Evolutionary conservation across 2,888 invertebrate genomes (phyloP).

Genomic region (Thymelicus sylvestris): DNA sequence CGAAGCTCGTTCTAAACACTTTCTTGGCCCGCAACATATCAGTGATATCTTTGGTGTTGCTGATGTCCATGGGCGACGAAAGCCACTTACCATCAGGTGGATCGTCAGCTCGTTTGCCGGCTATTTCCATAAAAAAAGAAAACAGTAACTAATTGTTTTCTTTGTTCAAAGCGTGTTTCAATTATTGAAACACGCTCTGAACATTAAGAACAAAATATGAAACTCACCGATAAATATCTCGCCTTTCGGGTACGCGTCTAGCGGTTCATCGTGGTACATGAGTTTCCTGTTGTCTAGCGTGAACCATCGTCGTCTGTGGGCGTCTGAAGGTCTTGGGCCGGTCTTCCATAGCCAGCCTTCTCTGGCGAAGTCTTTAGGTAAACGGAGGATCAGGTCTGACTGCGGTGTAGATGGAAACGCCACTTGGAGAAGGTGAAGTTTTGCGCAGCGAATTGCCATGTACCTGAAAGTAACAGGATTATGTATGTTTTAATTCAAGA

Average conservation of each 20-base stretch:
- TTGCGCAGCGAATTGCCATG: constrained; percentile 92
- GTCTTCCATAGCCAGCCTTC: constrained; percentile 97
- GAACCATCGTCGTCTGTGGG: constrained; percentile 94
- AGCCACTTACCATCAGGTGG: too few relatives aligned
- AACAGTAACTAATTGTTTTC: too few relatives aligned
- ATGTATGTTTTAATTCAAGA: too few relatives aligned
- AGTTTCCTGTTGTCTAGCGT: constrained; percentile 94
- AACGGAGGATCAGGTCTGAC: constrained; percentile 87
- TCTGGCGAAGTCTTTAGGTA: constrained; percentile 92
- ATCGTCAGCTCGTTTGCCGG: too few relatives aligned
- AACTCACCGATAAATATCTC: constrained; percentile 92
- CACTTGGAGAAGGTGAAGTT: constrained; percentile 92
- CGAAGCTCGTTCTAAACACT: too few relatives aligned
- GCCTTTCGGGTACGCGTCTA: constrained; percentile 95
- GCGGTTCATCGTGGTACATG: constrained; percentile 96
- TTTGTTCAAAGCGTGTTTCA: too few relatives aligned
- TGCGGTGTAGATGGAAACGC: constrained; percentile 92
- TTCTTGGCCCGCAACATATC: too few relatives aligned
- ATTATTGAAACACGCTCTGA: too few relatives aligned
- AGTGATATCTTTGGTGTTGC: too few relatives aligned
- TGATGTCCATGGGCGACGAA: too few relatives aligned
- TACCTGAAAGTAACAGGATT: constrained; percentile 72
- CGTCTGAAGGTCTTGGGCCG: constrained; percentile 92
- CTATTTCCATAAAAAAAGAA: too few relatives aligned
- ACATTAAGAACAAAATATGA: background rate